phyloP scores from a whole-genome alignment of 2,797 vertebrate species.

The Gymnoscopelus braueri region DNA sequence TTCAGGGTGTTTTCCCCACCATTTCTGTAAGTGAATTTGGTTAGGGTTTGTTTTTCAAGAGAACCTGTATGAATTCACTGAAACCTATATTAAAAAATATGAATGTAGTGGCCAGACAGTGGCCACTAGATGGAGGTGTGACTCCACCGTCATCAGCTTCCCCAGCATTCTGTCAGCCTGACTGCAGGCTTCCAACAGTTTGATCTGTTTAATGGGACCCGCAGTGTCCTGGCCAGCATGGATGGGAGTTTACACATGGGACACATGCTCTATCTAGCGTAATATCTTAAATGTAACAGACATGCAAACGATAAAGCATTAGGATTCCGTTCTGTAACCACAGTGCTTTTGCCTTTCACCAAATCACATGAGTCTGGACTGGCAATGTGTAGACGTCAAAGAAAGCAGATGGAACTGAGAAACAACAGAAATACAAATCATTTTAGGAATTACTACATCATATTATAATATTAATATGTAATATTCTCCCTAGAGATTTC shows the following conservation, averaged over 20 bases:
- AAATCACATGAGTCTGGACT: no score
- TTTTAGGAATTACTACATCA: no score
- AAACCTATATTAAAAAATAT: no score
- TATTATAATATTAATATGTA: no score
- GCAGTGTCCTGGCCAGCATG: background rate
- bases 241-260: constrained; percentile 7
- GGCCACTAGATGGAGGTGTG: constrained; percentile 52
- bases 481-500: no score
- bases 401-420: no score
- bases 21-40: background rate
- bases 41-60: no score
- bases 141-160: constrained; percentile 3
- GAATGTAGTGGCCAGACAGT: constrained; percentile 12
- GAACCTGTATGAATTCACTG: no score
- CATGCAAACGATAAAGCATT: background rate
- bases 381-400: no score
- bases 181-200: background rate
- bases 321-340: no score
- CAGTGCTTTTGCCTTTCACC: no score
- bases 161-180: background rate
- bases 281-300: background rate
- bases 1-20: background rate
- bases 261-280: background rate
- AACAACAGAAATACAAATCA: no score
- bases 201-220: background rate